These are phyloP conservation scores for Aurelia aurita DNA, from an alignment of 30 jellyfish, hydroid and myxozoan species.

Conservation along the genomic window DNA sequence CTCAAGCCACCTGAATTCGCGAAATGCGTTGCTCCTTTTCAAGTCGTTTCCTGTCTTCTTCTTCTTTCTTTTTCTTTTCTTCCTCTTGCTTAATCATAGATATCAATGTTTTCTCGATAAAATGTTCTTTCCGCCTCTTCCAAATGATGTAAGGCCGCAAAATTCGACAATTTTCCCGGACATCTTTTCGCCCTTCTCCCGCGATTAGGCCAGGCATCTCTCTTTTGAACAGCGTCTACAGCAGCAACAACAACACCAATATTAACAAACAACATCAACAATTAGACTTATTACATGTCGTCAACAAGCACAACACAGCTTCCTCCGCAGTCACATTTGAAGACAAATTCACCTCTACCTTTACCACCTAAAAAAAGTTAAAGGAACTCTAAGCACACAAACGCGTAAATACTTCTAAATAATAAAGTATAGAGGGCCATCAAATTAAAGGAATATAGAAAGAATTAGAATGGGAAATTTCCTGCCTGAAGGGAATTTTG, in stretches of 20 bases:
- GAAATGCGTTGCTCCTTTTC: constrained; percentile 23
- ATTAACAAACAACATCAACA: no score
- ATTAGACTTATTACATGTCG: not conserved
- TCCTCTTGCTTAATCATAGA: constrained; percentile 38
- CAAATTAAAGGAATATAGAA: no score
- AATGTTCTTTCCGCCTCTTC: constrained; percentile 54
- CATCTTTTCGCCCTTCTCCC: constrained; percentile 47
- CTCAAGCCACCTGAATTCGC: constrained; percentile 20
- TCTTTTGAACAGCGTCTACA: not conserved
- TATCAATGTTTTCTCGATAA: constrained; percentile 14
- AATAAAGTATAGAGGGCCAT: no score
- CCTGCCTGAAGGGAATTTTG: no score
- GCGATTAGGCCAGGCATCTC: constrained; percentile 40
- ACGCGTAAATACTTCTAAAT: no score
- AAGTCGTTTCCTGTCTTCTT: constrained; percentile 14
- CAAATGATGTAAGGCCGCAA: constrained; percentile 57
- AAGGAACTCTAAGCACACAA: no score
- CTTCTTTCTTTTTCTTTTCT: constrained; percentile 45
- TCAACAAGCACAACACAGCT: no score
- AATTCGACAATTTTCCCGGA: constrained; percentile 59
- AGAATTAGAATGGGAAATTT: no score
- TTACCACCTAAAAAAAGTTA: no score
- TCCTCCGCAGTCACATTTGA: no score
- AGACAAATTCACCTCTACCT: no score
- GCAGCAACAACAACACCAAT: no score